Evolutionary conservation across 1,140 invertebrate species (phyloP).

Genomic region (Pogonognathellus flavescens): DNA sequence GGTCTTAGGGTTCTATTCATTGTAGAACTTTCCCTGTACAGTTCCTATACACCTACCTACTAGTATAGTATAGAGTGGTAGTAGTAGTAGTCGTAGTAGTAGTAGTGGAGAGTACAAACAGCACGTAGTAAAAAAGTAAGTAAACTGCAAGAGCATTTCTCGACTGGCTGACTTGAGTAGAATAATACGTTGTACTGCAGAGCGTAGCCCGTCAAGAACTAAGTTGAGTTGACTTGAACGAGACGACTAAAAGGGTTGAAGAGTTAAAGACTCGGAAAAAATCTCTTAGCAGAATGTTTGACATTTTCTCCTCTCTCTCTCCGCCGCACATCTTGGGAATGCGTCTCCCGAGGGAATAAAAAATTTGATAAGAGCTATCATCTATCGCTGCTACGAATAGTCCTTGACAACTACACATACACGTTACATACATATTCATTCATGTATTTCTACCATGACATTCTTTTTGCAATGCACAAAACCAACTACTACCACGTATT

Average conservation of each 20-base stretch:
- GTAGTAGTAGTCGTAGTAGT: too few species aligned
- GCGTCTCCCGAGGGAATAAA: slow-evolving; percentile 50
- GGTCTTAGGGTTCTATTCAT: too few species aligned
- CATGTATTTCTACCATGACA: neutral
- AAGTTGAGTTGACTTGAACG: slow-evolving; percentile 28
- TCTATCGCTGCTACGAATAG: slow-evolving; percentile 2
- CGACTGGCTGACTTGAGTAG: slow-evolving; percentile 1
- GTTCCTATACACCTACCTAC: too few species aligned
- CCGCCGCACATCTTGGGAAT: slow-evolving; percentile 34
- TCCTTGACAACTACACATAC: neutral
- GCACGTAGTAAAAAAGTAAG: too few species aligned
- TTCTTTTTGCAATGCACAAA: neutral
- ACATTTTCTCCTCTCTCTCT: slow-evolving; percentile 47
- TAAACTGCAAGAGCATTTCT: neutral
- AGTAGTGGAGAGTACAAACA: too few species aligned
- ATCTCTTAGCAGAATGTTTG: slow-evolving; percentile 54
- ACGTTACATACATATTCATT: neutral
- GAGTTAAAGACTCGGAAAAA: slow-evolving; percentile 41
- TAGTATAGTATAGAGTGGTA: too few species aligned
- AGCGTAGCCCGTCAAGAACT: neutral
- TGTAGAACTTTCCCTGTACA: too few species aligned
- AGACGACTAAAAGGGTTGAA: slow-evolving; percentile 51
- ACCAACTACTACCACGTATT: too few species aligned
- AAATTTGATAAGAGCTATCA: slow-evolving; percentile 54
- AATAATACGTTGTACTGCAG: slow-evolving; percentile 1